phyloP scores from a whole-genome alignment of 2,797 vertebrate species.

The Tokudaia tokunoshimensis region DNA sequence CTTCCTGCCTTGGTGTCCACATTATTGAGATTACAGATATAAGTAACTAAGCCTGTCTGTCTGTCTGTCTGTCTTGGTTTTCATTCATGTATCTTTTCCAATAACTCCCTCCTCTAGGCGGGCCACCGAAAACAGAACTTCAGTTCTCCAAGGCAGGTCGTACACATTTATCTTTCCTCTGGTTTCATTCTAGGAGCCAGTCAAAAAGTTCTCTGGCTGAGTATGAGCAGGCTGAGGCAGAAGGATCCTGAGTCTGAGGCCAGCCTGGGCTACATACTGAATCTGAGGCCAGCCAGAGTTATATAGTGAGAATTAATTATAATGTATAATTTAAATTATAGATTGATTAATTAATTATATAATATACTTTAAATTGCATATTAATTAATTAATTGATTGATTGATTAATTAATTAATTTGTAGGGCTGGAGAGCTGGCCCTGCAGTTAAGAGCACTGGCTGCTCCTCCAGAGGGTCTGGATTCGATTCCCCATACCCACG shows the following conservation, averaged over 20 bases:
- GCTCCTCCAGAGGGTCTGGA: background rate
- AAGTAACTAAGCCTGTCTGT: background rate
- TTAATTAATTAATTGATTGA: background rate
- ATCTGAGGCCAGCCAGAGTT: background rate
- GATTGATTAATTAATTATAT: too few species aligned
- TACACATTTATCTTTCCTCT: background rate
- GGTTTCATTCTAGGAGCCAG: background rate
- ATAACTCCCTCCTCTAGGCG: too few species aligned
- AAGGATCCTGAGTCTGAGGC: background rate
- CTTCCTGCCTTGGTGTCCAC: background rate
- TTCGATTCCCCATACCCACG: too few species aligned
- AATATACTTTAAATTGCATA: background rate
- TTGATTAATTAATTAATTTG: background rate
- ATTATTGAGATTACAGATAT: background rate
- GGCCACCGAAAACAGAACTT: background rate
- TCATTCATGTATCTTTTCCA: background rate
- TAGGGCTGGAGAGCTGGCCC: background rate
- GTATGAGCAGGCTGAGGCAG: background rate
- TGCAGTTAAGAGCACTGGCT: too few species aligned
- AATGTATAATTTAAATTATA: too few species aligned
- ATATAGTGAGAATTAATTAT: background rate
- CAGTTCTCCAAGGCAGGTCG: background rate
- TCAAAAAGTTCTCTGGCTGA: background rate
- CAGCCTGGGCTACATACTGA: background rate
- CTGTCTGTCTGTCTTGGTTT: background rate